These are phyloP conservation scores for Podocnemis expansa DNA, from an alignment of 2,113 vertebrate species.

Conservation along the genomic window DNA sequence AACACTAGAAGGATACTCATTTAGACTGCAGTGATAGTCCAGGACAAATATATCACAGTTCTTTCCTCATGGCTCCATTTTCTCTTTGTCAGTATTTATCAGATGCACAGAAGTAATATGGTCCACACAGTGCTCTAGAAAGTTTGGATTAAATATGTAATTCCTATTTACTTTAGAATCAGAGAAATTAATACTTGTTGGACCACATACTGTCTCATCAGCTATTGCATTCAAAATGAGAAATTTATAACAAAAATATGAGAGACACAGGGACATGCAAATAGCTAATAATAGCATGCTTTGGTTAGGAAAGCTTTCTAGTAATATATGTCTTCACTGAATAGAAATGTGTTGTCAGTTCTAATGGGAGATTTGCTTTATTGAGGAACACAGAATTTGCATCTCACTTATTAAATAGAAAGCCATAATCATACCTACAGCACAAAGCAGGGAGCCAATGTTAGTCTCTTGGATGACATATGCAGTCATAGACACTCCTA, in stretches of 20 bases:
- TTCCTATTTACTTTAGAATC: neutral
- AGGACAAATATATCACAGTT: slow-evolving; percentile 3
- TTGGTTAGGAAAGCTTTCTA: neutral
- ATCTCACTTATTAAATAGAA: neutral
- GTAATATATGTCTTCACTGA: neutral
- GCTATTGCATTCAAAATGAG: neutral
- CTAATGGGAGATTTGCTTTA: neutral
- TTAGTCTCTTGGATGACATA: neutral
- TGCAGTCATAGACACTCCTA: neutral
- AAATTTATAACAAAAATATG: neutral
- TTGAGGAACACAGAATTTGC: neutral
- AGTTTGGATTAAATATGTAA: neutral
- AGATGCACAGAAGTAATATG: slow-evolving; percentile 17
- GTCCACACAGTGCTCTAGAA: neutral
- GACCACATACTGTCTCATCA: neutral
- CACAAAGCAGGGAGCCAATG: accelerated
- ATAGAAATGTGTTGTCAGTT: neutral
- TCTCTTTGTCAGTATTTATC: neutral
- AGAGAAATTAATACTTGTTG: neutral
- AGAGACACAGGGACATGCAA: neutral
- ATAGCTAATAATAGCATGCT: accelerated
- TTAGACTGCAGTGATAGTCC: slow-evolving; percentile 28
- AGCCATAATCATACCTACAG: neutral
- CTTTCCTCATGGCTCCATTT: neutral
- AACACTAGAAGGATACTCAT: slow-evolving; percentile 6